Conservation (phyloP, 2,888 invertebrate species). For the Griposia aprilina region DNA sequence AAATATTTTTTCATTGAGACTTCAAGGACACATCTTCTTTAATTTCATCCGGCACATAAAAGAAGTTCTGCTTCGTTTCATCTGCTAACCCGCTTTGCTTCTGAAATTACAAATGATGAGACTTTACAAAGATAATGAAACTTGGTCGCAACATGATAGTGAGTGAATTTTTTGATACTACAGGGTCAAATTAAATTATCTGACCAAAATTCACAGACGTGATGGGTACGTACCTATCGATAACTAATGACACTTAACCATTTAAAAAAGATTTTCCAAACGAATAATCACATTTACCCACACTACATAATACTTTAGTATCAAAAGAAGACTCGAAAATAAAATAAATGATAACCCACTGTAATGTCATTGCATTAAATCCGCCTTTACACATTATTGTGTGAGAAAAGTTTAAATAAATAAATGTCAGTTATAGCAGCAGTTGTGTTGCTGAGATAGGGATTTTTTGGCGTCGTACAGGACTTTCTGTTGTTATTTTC, state of each 20-base stretch:
- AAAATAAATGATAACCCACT: background rate
- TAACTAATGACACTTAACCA: background rate
- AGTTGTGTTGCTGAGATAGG: no score
- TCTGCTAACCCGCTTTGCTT: slow-evolving; percentile 26
- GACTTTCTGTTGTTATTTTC: no score
- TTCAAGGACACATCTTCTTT: slow-evolving; percentile 16
- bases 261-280: background rate
- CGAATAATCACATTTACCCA: background rate
- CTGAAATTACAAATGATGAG: slow-evolving; percentile 38
- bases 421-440: background rate
- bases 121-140: background rate
- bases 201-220: no score
- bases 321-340: background rate
- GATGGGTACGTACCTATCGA: background rate
- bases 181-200: background rate
- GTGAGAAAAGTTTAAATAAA: no score
- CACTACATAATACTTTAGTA: background rate
- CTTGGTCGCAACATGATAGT: background rate
- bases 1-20: background rate
- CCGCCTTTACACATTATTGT: no score
- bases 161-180: background rate
- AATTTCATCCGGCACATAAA: slow-evolving; percentile 74
- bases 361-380: background rate
- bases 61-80: slow-evolving; percentile 71
- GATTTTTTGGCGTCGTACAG: no score